Percentiles rank a stretch among this genome's conserved stretches.
phyloP scores from a whole-genome alignment of 37 sponge, comb jelly and placozoan genomes.

The Chondrilla cf. caribensis region DNA sequence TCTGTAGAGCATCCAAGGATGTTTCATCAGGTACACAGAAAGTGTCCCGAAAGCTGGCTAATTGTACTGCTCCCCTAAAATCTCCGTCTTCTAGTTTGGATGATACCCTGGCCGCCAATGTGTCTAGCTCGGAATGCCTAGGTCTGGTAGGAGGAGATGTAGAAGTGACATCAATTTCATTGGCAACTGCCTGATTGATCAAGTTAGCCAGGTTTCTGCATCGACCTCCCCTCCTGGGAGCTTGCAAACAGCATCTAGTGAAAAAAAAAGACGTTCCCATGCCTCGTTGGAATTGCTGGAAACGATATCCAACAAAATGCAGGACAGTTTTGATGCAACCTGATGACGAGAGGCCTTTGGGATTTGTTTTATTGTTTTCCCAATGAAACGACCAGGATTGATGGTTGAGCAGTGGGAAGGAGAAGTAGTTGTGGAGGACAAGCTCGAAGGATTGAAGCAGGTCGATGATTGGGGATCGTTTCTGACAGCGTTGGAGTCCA shows the following conservation, averaged over 20 bases:
- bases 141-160: no score
- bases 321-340: background rate
- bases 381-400: background rate
- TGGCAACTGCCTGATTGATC: background rate
- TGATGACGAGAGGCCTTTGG: background rate
- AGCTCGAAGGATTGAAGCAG: no score
- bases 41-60: background rate
- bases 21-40: background rate
- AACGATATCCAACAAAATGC: background rate
- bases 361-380: background rate
- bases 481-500: no score
- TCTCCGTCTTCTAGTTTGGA: conserved; percentile 11
- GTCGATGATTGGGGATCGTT: no score
- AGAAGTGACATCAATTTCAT: background rate
- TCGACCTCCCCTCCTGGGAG: background rate
- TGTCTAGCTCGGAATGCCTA: background rate
- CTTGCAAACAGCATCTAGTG: background rate
- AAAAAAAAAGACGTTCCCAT: background rate
- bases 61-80: background rate
- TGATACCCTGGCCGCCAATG: background rate
- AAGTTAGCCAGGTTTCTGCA: background rate
- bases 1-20: background rate
- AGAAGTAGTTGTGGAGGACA: no score
- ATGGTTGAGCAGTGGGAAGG: no score
- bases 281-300: background rate